Conservation (phyloP, 2,888 invertebrate species). For the Seira musarum region DNA sequence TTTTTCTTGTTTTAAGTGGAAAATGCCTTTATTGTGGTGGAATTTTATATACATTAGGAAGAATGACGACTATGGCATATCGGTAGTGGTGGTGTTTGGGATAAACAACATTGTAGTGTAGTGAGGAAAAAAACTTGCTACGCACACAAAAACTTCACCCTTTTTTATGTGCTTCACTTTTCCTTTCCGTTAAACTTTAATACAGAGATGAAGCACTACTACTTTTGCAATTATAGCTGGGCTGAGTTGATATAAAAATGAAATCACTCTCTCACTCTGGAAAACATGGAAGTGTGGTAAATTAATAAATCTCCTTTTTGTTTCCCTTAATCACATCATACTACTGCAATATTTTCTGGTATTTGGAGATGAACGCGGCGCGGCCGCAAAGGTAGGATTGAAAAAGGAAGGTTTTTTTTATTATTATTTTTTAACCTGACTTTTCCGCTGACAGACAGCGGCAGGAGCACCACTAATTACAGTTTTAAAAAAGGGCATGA, state of each 20-base stretch:
- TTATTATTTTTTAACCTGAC: background rate
- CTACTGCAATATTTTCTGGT: background rate
- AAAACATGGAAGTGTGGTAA: constrained; percentile 7
- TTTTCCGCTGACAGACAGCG: background rate
- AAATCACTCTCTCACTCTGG: background rate
- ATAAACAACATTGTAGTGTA: constrained; percentile 11
- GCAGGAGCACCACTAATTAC: background rate
- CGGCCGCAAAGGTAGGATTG: too few relatives aligned
- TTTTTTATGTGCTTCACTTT: constrained; percentile 17
- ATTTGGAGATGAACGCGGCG: background rate
- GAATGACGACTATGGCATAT: background rate
- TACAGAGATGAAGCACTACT: background rate
- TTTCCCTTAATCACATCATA: constrained; percentile 25
- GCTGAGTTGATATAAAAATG: background rate
- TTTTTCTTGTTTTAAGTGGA: constrained; percentile 6
- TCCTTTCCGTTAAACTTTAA: constrained; percentile 26
- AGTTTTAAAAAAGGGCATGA: constrained; percentile 16
- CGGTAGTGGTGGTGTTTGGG: constrained; percentile 12
- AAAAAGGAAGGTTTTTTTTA: too few relatives aligned
- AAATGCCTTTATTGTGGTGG: constrained; percentile 22
- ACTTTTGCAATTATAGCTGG: constrained; percentile 3
- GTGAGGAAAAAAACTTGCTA: constrained; percentile 2
- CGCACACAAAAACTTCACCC: background rate
- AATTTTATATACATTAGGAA: constrained; percentile 17
- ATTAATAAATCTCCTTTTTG: constrained; percentile 6